phyloP scores from a whole-genome alignment of 2,797 vertebrate species.

The Picus viridis region DNA sequence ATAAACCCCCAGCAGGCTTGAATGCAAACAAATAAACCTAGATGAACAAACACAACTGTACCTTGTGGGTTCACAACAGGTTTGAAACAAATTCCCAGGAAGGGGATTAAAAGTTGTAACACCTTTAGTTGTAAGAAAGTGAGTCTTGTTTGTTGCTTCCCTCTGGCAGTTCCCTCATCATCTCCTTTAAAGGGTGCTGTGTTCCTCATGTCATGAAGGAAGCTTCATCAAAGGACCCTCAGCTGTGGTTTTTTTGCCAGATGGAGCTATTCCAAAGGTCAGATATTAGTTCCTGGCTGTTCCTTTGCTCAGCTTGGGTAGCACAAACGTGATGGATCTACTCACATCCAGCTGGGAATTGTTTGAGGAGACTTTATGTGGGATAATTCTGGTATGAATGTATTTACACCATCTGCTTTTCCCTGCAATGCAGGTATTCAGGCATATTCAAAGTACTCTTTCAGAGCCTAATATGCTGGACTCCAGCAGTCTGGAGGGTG shows the following conservation, averaged over 20 bases:
- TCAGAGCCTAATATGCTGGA: neutral
- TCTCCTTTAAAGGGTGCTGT: neutral
- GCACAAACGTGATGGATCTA: neutral
- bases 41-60: slow-evolving; percentile 28
- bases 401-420: neutral
- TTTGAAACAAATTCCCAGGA: slow-evolving; percentile 42
- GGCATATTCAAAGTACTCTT: neutral
- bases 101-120: slow-evolving; percentile 26
- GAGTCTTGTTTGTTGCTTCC: neutral
- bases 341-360: neutral
- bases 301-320: neutral
- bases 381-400: neutral
- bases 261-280: neutral
- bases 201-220: neutral
- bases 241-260: neutral
- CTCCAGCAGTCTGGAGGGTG: neutral
- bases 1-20: neutral
- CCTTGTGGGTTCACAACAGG: neutral
- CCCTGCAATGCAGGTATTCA: neutral
- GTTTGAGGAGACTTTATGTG: neutral
- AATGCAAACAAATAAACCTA: slow-evolving; percentile 53
- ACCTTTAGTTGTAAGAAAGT: neutral
- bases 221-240: neutral
- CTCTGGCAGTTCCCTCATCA: neutral
- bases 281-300: neutral